Conservation (phyloP, 2,113 vertebrate genomes). For the Rhadina sibilatrix region DNA sequence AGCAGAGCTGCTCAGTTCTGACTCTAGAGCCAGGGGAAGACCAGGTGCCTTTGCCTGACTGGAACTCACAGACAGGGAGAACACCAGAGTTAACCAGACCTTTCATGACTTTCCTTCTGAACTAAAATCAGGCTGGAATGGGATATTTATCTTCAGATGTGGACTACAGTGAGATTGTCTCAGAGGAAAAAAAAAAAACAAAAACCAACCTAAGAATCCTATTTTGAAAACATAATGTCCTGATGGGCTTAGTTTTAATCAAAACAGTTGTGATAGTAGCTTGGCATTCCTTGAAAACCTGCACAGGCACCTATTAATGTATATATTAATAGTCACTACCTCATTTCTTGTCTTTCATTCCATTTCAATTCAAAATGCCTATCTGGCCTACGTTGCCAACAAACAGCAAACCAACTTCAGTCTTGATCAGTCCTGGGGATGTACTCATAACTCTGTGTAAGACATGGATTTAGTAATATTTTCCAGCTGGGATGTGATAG, state of each 20-base stretch:
- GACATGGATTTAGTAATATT: background rate
- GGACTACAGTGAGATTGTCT: background rate
- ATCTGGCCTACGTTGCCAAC: rapidly evolving
- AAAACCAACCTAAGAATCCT: background rate
- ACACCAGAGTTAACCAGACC: background rate
- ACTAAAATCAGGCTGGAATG: background rate
- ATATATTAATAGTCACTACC: background rate
- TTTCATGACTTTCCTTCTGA: background rate
- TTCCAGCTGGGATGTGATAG: background rate
- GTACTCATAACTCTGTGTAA: background rate
- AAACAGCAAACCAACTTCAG: background rate
- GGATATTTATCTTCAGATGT: background rate
- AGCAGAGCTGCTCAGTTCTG: background rate
- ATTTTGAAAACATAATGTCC: background rate
- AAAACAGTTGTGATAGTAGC: background rate
- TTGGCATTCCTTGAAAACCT: background rate
- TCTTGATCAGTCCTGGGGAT: background rate
- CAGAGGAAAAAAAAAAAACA: background rate
- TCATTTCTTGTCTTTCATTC: background rate
- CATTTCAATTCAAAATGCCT: background rate
- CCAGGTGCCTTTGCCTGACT: background rate
- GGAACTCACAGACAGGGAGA: background rate
- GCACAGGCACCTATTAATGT: background rate
- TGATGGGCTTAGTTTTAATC: background rate
- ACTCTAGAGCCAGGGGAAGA: background rate